phyloP scores from a whole-genome alignment of 1,140 invertebrate species.

The Megathymus violae region DNA sequence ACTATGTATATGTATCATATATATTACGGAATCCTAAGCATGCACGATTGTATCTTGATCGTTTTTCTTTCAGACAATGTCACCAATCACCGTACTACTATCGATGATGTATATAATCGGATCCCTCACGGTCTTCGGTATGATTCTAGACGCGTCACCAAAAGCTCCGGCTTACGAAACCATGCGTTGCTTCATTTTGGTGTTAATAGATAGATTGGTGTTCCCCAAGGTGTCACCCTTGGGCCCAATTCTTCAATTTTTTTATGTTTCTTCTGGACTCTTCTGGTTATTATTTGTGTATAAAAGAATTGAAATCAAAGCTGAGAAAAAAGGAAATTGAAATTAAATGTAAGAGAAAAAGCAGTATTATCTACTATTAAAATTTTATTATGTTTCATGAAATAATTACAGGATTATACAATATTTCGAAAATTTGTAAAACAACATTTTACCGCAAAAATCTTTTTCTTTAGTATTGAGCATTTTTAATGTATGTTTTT shows the following conservation, averaged over 20 bases:
- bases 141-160: constrained; percentile 85
- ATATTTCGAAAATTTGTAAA: too few relatives aligned
- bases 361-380: too few relatives aligned
- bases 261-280: constrained; percentile 69
- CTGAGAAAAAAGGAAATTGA: constrained; percentile 39
- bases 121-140: constrained; percentile 86
- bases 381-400: too few relatives aligned
- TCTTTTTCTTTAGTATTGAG: too few relatives aligned
- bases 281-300: constrained; percentile 70
- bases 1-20: too few relatives aligned
- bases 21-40: too few relatives aligned
- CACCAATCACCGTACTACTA: constrained; percentile 73
- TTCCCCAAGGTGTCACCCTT: constrained; percentile 38
- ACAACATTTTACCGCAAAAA: too few relatives aligned
- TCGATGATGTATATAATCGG: constrained; percentile 85
- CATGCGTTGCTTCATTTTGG: constrained; percentile 73
- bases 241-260: constrained; percentile 55
- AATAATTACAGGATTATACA: too few relatives aligned
- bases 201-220: constrained; percentile 51
- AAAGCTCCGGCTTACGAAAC: constrained; percentile 80
- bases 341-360: too few relatives aligned
- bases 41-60: too few relatives aligned
- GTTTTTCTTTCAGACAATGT: constrained; percentile 83
- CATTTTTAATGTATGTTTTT: too few relatives aligned
- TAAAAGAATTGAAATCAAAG: constrained; percentile 43